Percentiles rank a stretch among this genome's conserved stretches.
These are phyloP conservation scores for Acromyrmex echinatior DNA, from an alignment of 1,140 invertebrate species.

Conservation along the genomic window DNA sequence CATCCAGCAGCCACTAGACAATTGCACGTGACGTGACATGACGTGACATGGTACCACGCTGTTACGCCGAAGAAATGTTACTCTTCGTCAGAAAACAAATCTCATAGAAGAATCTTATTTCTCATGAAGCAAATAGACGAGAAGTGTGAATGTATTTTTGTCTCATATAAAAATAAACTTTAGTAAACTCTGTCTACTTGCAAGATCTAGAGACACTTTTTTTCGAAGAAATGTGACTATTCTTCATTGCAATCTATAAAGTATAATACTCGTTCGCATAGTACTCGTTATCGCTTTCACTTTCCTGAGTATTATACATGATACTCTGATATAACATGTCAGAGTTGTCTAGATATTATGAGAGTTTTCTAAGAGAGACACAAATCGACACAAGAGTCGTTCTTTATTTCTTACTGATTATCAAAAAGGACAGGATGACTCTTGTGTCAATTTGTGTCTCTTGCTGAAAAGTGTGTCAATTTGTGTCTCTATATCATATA, in stretches of 20 bases:
- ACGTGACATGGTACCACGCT: constrained; percentile 46
- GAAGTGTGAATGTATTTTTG: background rate
- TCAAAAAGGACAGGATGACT: no score
- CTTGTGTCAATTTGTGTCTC: no score
- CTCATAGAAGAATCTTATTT: constrained; percentile 1
- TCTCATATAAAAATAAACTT: background rate
- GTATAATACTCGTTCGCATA: no score
- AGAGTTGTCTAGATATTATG: no score
- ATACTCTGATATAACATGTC: no score
- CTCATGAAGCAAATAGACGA: background rate
- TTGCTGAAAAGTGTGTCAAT: no score
- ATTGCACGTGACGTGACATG: constrained; percentile 56
- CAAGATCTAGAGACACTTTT: background rate
- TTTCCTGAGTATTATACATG: no score
- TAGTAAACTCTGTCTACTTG: background rate
- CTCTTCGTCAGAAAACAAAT: constrained; percentile 12
- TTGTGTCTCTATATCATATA: no score
- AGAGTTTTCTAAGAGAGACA: no score
- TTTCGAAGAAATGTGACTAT: background rate
- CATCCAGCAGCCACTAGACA: constrained; percentile 63
- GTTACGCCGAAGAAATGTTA: constrained; percentile 32
- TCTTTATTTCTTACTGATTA: no score
- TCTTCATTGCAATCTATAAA: background rate
- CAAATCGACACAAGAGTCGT: no score
- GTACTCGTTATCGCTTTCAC: no score